Evolutionary conservation across 1,140 invertebrate genomes (phyloP).

Genomic region (Acromyrmex charruanus): DNA sequence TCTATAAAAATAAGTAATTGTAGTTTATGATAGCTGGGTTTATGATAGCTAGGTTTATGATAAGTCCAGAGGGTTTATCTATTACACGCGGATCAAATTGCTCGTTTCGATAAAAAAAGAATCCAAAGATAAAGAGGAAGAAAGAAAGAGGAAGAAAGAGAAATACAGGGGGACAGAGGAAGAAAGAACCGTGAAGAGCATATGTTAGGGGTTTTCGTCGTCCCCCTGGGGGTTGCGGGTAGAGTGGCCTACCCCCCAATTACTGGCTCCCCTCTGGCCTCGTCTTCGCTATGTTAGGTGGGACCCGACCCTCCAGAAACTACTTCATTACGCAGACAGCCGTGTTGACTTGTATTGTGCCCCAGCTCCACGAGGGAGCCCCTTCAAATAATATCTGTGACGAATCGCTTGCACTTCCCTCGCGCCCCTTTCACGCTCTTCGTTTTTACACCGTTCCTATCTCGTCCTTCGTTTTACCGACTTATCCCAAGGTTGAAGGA

Average conservation of each 20-base stretch:
- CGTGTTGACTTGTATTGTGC: conserved; percentile 87
- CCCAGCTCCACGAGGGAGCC: conserved; percentile 76
- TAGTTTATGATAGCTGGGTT: neutral
- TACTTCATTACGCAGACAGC: conserved; percentile 87
- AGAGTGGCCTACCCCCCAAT: conserved; percentile 86
- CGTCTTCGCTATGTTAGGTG: conserved; percentile 70
- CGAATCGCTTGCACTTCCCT: conserved; percentile 84
- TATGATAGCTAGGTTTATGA: neutral
- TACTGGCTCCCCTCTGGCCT: conserved; percentile 81
- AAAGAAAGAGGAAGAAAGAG: neutral
- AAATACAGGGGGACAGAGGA: conserved; percentile 1
- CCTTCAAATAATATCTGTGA: conserved; percentile 87
- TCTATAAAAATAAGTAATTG: neutral
- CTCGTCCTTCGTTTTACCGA: conserved; percentile 32
- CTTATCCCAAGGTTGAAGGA: neutral
- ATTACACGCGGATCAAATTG: conserved; percentile 82
- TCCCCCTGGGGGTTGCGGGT: conserved; percentile 80
- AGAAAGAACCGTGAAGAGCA: conserved; percentile 77
- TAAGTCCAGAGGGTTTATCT: conserved; percentile 79
- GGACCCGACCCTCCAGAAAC: conserved; percentile 82
- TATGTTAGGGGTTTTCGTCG: conserved; percentile 83
- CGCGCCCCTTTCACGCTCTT: conserved; percentile 38
- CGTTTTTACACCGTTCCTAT: conserved; percentile 66
- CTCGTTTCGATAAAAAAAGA: conserved; percentile 62
- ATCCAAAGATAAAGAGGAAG: neutral